phyloP scores from a whole-genome alignment of 2,113 vertebrate genomes.

The Regulus satrapa region DNA sequence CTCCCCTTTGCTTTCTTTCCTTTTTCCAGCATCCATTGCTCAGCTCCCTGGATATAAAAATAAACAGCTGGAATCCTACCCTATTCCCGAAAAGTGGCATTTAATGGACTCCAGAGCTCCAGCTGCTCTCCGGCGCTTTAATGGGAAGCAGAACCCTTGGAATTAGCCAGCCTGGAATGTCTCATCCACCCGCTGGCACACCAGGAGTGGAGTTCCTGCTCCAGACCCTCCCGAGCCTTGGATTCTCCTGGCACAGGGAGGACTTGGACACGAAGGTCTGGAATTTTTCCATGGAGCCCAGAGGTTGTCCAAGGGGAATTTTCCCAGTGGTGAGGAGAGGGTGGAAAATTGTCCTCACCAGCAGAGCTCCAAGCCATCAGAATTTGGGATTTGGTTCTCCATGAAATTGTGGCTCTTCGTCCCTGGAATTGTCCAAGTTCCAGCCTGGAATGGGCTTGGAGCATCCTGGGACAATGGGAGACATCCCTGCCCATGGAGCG shows the following conservation, averaged over 20 bases:
- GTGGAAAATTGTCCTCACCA: neutral
- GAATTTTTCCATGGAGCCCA: rapidly evolving
- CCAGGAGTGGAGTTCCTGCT: neutral
- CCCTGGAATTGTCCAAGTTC: neutral
- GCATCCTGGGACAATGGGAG: rapidly evolving
- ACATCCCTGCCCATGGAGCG: neutral
- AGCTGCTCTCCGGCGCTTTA: neutral
- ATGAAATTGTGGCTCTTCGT: too few relatives aligned
- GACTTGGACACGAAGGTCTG: neutral
- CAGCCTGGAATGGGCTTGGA: neutral
- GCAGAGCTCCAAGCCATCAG: rapidly evolving
- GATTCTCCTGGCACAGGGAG: neutral
- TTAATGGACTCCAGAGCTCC: neutral
- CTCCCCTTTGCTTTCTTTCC: too few relatives aligned
- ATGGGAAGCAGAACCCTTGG: neutral
- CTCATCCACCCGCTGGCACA: neutral
- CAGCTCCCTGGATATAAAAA: neutral
- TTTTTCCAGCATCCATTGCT: neutral
- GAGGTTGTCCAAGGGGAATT: neutral
- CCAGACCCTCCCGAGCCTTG: neutral
- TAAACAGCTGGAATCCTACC: neutral
- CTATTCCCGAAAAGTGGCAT: neutral
- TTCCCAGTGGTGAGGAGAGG: neutral
- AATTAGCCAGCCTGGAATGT: neutral
- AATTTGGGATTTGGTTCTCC: neutral